Evolutionary conservation across 2,113 vertebrate species (phyloP), one percentile per base, ranked within the genome.

Genomic region (Ranitomeya variabilis): DNA sequence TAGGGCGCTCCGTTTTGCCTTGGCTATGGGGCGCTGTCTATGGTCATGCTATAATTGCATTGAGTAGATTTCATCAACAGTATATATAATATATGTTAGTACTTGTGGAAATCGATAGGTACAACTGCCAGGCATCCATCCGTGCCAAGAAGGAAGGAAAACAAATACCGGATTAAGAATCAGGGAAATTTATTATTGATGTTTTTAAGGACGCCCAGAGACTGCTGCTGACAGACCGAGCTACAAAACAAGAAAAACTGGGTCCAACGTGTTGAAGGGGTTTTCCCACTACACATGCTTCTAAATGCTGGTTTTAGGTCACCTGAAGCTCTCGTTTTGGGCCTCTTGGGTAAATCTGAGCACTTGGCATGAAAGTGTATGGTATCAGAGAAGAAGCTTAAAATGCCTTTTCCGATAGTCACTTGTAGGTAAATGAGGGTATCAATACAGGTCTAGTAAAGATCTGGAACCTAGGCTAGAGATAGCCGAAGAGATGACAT

Each of bases 71-170:
- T 52, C 73, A 52, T 76, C 21, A 18, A 76, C 37, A 11, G 64
- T 66, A 66, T 2, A 21, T 6, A 21, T 45, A 45, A 45, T 45
- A 6, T 66, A n/a, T 10, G 21, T 21, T n/a, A 66, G 64, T n/a
- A n/a, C 64, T 37, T 14, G 14, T 18, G 26, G 71, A 23, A 26
- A 18, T 45, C 18, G 31, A 74, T 19, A 8, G 31, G 31, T 74
- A 74, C 71, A 45, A 18, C 37, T 5, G 16, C 6, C 37, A 8
- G 73, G 7, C 37, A 18, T 67, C 7, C 7, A 5, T 76, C 21
- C 8, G 18, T 76, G 73, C 73, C 73, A 76, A 76, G 73, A 21
- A 76, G 37, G 37, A 76, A 76, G 45, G 8, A 76, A 76, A 76
- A 5, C 73, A 52, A 51, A 52, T 76, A 52, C 71, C 4, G 1